These are phyloP conservation scores for Mastomys coucha DNA, from an alignment of 2,113 vertebrate species.

Conservation along the genomic window DNA sequence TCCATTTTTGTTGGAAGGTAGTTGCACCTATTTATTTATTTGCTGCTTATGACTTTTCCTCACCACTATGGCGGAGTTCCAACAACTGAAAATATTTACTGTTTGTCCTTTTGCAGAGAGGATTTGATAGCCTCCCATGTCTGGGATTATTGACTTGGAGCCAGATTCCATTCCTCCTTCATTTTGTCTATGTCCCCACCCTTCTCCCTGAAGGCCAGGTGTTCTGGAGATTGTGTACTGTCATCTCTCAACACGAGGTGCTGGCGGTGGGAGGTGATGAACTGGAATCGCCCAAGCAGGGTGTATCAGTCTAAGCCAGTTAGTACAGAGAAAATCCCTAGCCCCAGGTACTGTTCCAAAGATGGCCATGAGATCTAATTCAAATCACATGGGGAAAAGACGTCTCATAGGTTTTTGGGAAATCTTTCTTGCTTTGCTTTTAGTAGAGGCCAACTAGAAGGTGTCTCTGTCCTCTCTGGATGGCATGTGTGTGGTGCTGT, in stretches of 20 bases:
- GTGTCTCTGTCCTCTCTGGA: background rate
- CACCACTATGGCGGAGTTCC: background rate
- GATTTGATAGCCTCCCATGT: background rate
- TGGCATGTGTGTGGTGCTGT: background rate
- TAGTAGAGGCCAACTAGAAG: background rate
- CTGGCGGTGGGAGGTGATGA: background rate
- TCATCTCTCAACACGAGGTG: background rate
- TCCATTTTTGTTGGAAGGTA: background rate
- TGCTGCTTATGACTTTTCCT: background rate
- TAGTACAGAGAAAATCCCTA: background rate
- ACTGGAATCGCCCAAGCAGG: background rate
- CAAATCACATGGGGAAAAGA: background rate
- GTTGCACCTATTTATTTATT: background rate
- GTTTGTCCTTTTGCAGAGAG: background rate
- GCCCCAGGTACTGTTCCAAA: slow-evolving; percentile 1
- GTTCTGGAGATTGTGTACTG: background rate
- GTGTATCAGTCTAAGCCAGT: background rate
- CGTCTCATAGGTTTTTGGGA: background rate
- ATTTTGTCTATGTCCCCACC: background rate
- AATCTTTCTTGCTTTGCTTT: background rate
- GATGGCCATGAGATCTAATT: background rate
- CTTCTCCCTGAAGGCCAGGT: background rate
- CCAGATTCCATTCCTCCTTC: background rate
- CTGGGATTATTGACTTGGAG: background rate
- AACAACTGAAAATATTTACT: background rate